Evolutionary conservation across 1,140 invertebrate species (phyloP), one percentile per base, ranked within the genome.

Genomic region (Mylabris phalerata): DNA sequence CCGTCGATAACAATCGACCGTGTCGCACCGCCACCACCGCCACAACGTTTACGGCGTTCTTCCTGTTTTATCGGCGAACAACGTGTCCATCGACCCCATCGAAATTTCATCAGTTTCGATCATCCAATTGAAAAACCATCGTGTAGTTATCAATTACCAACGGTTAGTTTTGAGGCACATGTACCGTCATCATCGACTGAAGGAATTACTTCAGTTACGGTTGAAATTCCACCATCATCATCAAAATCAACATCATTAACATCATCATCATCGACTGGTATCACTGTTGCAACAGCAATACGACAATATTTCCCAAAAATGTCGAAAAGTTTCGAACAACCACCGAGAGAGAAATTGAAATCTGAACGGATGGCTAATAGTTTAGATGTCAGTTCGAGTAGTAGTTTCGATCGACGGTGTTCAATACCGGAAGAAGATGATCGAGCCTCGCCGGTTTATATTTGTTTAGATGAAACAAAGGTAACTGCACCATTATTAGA

Each of bases 21-120:
- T 41, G 51, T 64, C 10, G 39, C 47, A n/a, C 45, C 56, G n/a
- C 39, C 38, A 50, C 40, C 52, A 52, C n/a, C 51, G 41, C 38
- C 56, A 41, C 19, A 19, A 19, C 47, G 55, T 11, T 57, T 46
- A 13, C 50, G 72, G 19, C 52, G 71, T 24, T 58, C 68, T 7
- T 74, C 73, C 2, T 74, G 73, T 57, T 70, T 67, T 45, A 61
- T 66, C 5, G 68, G 70, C 5, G 27, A 9, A 42, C 9, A 24
- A 13, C 50, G 27, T 9, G 49, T 57, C n/a, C 42, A 39, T 5
- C 50, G 46, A 24, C 57, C 60, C 13, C 67, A 71, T 50, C 66
- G 66, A 41, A 72, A 71, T 55, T 73, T 69, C 55, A 71, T 67
- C 45, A 73, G 70, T 58, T 70, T 72, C 61, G 71, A 73, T 42